phyloP scores from a whole-genome alignment of 2,113 vertebrate genomes.

The Nettapus auritus region DNA sequence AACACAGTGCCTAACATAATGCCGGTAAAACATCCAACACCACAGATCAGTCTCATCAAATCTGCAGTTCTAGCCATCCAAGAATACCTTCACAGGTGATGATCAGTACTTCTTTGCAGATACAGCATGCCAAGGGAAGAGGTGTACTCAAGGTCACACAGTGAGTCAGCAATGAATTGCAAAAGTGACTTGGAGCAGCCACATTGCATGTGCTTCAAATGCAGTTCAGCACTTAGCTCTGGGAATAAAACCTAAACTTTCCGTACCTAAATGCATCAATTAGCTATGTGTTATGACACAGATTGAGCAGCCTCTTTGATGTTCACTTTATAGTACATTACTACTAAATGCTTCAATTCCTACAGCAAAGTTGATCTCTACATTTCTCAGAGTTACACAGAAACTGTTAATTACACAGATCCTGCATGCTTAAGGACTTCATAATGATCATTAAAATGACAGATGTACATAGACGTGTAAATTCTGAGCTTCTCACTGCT shows the following conservation, averaged over 20 bases:
- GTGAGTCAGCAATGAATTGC: not conserved
- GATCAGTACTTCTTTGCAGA: not conserved
- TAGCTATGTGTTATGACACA: not conserved
- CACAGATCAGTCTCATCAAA: not conserved
- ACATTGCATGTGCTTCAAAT: accelerated
- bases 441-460: not conserved
- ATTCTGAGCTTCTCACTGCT: not conserved
- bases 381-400: not conserved
- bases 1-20: accelerated
- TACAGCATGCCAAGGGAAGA: not conserved
- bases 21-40: not conserved
- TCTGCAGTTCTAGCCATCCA: not conserved
- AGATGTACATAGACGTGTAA: not conserved
- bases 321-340: not conserved
- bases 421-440: accelerated
- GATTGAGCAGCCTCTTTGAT: not conserved
- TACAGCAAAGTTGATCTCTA: not conserved
- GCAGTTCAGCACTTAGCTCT: not conserved
- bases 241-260: accelerated
- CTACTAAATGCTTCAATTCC: not conserved
- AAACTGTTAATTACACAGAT: not conserved
- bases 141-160: not conserved
- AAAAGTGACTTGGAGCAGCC: not conserved
- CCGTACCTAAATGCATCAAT: not conserved
- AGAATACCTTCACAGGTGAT: not conserved